Evolutionary conservation across 2,888 invertebrate genomes (phyloP), one percentile per base, ranked within the genome.

Genomic region (Linnaemya tessellans): DNA sequence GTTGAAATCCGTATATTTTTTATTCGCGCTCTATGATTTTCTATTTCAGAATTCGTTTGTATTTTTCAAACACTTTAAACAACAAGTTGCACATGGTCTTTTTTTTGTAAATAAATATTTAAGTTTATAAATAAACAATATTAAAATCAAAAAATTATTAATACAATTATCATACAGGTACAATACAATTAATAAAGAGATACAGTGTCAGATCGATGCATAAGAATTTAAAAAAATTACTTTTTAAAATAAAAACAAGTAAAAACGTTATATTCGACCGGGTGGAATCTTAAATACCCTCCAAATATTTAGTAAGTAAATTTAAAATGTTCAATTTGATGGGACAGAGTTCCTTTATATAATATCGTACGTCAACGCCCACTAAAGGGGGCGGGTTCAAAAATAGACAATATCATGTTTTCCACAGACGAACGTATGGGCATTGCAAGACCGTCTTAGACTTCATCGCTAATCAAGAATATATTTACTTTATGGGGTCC

Each of bases 1-100:
- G 73, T 74, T 74, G 83, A 13, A 84, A 79, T 79, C 43, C 41
- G 10, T 64, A 18, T 9, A 15, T 75, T 65, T 75, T 65, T 75
- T 18, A 35, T 67, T 79, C 62, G 79, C 79, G 83, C 78, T 84
- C 46, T 20, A 84, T 84, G 83, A 79, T 84, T 84, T 83, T 68
- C n/a, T 22, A 84, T 84, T 84, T 79, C 71, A 84, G 83, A 84
- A 74, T 71, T 70, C 22, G 20, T 22, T 22, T 30, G 30, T 30
- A 5, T 30, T 64, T 54, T 54, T 64, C 25, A 1, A n/a, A 35
- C 22, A 15, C 56, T 68, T 46, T 18, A 2, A 51, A 41, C 56
- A 15, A 30, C 25, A 25, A 62, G 25, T 75, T 64, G 64, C 75
- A 30, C 11, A 65, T 71, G 25, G n/a, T 2, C 30, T 30, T 71